Evolutionary conservation across 2,797 vertebrate genomes (phyloP), one percentile per base, ranked within the genome.

Genomic region (Sphenopsis melanotis): DNA sequence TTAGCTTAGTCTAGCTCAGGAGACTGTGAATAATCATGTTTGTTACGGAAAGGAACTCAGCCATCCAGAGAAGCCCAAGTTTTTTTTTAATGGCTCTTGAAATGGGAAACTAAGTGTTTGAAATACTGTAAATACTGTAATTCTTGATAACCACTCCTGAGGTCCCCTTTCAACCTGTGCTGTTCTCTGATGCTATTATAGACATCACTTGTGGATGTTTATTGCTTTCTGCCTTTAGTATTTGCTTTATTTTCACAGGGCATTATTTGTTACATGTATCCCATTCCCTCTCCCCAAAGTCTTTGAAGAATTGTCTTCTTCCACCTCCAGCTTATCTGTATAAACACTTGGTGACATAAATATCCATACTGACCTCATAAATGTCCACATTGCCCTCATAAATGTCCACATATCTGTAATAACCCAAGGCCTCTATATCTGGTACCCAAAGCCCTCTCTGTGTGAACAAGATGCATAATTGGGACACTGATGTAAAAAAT

Each of bases 21-120:
- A 90, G 75, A 53, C 74, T 84, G 41, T 93, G 72, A 83, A 72
- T 94, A 84, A 91, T 92, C 60, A 15, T 53, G n/a, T 87, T 96
- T 88, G 47, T 94, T 88, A 64, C 66, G 77, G 57, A 89, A 56
- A 89, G 47, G 76, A 83, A 46, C 72, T 66, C 78, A 91, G 9
- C 59, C 18, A 30, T 69, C 75, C 49, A 23, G 29, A 49, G 71
- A 79, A 72, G 64, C 24, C 77, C 4, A 2, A 92, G 59, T 39
- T 32, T 15, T 74, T 55, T 49, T 83, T 64, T 71, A 44, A 71
- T 80, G 34, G 53, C 68, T 92, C 36, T 55, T 72, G 52, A 92
- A 92, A 88, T 30, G 57, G 34, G 60, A 92, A 80, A 17, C 34
- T 11, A 53, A 78, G 44, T 47, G 32, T 88, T 39, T 68, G 36